phyloP scores from a whole-genome alignment of 2,888 invertebrate species.

The Protonemura montana region DNA sequence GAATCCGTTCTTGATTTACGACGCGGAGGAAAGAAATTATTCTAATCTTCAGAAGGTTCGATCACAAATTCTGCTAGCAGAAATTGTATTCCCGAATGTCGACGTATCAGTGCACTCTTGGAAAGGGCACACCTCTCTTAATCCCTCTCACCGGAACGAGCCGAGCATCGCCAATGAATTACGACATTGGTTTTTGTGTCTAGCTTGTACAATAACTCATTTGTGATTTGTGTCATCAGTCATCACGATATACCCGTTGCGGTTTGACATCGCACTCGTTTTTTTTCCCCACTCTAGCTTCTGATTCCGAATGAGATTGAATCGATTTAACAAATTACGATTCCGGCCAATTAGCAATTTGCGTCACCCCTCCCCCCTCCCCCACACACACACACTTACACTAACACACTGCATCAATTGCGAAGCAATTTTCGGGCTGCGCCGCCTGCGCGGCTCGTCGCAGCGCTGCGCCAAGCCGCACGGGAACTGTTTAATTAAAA shows the following conservation, averaged over 20 bases:
- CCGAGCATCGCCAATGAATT: neutral
- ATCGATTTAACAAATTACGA: neutral
- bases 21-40: neutral
- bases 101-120: neutral
- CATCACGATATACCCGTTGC: conserved; percentile 7
- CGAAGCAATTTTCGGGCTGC: neutral
- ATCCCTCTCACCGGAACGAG: neutral
- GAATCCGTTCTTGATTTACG: neutral
- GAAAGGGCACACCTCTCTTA: neutral
- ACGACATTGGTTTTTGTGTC: neutral
- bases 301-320: conserved; percentile 9
- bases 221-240: conserved; percentile 7
- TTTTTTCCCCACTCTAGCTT: neutral
- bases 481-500: neutral
- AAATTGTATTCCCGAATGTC: neutral
- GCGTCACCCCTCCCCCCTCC: too few species aligned
- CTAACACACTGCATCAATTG: neutral
- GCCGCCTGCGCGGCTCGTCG: neutral
- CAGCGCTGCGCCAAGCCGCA: neutral
- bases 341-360: conserved; percentile 1
- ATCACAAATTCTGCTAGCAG: neutral
- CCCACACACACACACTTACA: neutral
- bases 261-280: neutral
- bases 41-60: neutral
- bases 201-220: neutral